Percentiles rank a stretch among this genome's conserved stretches.
These are phyloP conservation scores for Palythoa grandiflora DNA, from an alignment of 92 coral and sea anemone species.

Conservation along the genomic window DNA sequence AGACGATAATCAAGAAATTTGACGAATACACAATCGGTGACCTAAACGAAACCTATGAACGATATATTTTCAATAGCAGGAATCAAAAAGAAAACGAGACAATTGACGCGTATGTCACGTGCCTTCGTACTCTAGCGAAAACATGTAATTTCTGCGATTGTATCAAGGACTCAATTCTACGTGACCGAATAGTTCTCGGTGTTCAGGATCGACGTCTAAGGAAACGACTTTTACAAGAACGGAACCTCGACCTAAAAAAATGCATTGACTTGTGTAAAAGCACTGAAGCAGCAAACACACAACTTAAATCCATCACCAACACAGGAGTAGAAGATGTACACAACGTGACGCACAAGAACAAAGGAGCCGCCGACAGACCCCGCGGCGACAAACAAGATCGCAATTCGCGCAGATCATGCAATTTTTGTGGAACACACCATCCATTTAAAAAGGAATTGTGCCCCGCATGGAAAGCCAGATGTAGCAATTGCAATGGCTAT, in stretches of 20 bases:
- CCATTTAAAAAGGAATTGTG: slow-evolving; percentile 40
- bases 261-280: slow-evolving; percentile 8
- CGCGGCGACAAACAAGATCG: slow-evolving; percentile 4
- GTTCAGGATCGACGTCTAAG: neutral
- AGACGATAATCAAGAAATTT: slow-evolving; percentile 29
- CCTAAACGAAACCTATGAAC: slow-evolving; percentile 41
- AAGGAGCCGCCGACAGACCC: neutral
- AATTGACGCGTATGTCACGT: slow-evolving; percentile 20
- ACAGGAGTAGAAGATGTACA: slow-evolving; percentile 32
- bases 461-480: slow-evolving; percentile 48
- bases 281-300: neutral
- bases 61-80: slow-evolving; percentile 41
- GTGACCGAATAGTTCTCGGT: slow-evolving; percentile 9
- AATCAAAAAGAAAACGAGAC: slow-evolving; percentile 31
- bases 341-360: slow-evolving; percentile 29
- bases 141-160: slow-evolving; percentile 51
- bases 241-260: neutral
- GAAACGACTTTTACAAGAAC: neutral
- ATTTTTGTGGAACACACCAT: slow-evolving; percentile 54
- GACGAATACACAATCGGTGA: slow-evolving; percentile 52
- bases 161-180: slow-evolving; percentile 40
- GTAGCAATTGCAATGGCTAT: slow-evolving; percentile 50
- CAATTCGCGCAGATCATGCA: slow-evolving; percentile 2
- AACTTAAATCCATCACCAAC: neutral
- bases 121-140: slow-evolving; percentile 44